Evolutionary conservation across 2,888 invertebrate genomes (phyloP), one percentile per base, ranked within the genome.

Genomic region (Eupithecia pulchellata): DNA sequence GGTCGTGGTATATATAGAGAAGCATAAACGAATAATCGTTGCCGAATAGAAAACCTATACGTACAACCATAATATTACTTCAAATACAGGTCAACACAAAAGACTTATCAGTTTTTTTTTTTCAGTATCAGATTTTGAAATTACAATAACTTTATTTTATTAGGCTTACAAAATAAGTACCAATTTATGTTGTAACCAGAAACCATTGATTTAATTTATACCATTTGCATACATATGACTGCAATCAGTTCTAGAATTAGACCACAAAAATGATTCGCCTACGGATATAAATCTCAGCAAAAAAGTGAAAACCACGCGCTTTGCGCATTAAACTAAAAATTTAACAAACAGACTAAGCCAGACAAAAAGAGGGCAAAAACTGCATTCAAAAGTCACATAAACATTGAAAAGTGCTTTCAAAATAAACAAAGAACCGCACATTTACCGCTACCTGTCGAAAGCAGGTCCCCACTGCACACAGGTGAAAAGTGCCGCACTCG

Each of bases 401-500:
- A 67, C 64, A 68, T n/a, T 61, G 39, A 4, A 72, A 72, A 77
- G 74, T 74, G 66, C 67, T 61, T 72, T 72, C 72, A 81, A 80
- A 81, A 80, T 81, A 84, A 85, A 84, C 80, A 81, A 79, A 79
- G 80, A 72, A 76, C 72, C 75, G 76, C 82, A 84, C 82, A 82
- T 82, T 82, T 80, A 78, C 79, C 81, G 84, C 82, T 81, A 80
- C 81, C 82, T 86, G 84, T 86, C 86, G 83, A 86, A 85, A 85
- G 76, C 86, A 86, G 82, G 78, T 80, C 78, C 81, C 81, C 81
- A 83, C 81, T 82, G 81, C 78, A 79, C 64, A 78, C 80, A 76
- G 78, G 77, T 84, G 85, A 88, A 88, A 89, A 89, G 86, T 87
- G 82, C 82, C 83, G 83, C 86, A 85, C 85, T 87, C 86, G 81